phyloP scores from a whole-genome alignment of 2,888 invertebrate genomes.

The Malthinus flaveolus region DNA sequence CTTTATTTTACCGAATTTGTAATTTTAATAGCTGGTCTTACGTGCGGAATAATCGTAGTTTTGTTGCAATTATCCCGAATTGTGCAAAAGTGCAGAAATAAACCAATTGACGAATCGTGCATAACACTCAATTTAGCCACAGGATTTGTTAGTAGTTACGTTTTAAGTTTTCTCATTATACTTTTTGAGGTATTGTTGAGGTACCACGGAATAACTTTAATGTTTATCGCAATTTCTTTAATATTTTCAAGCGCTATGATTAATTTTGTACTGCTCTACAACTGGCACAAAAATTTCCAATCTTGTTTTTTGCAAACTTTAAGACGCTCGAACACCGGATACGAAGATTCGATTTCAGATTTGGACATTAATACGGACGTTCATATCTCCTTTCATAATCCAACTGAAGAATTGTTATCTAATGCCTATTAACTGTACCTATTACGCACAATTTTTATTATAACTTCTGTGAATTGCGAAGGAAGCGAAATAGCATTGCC shows the following conservation, averaged over 20 bases:
- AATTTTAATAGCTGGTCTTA: too few relatives aligned
- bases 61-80: neutral
- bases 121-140: slow-evolving; percentile 4
- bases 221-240: neutral
- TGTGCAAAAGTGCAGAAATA: slow-evolving; percentile 3
- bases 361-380: neutral
- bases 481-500: too few relatives aligned
- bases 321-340: neutral
- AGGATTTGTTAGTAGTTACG: neutral
- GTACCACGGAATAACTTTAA: neutral
- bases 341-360: slow-evolving; percentile 7
- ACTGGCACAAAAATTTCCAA: slow-evolving; percentile 2
- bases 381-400: slow-evolving; percentile 11
- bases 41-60: neutral
- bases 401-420: neutral
- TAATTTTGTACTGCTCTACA: slow-evolving; percentile 4
- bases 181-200: neutral
- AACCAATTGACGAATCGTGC: neutral
- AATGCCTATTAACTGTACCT: neutral
- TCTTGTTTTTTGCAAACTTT: slow-evolving; percentile 1
- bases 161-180: neutral
- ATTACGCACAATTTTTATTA: neutral
- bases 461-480: neutral
- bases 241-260: neutral
- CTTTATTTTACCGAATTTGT: neutral